phyloP scores from a whole-genome alignment of 2,797 vertebrate species.

The Spizella passerina region DNA sequence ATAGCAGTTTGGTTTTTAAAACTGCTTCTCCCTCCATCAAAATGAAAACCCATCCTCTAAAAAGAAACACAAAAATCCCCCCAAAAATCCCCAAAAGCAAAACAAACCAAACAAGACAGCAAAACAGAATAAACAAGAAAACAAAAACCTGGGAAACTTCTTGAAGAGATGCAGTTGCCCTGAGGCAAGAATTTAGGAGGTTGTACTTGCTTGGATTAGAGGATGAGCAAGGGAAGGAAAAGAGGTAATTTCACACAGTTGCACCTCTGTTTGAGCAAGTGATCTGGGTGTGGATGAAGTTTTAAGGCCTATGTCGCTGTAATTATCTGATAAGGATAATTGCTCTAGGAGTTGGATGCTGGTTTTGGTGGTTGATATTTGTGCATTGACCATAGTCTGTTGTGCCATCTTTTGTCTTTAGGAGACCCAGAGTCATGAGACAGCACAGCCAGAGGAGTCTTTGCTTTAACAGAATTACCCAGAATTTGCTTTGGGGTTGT shows the following conservation, averaged over 20 bases:
- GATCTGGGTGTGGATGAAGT: background rate
- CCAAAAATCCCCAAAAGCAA: background rate
- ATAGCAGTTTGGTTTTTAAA: background rate
- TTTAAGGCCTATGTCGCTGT: background rate
- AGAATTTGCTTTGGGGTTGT: background rate
- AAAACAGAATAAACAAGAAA: background rate
- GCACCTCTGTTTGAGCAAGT: background rate
- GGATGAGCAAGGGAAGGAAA: background rate
- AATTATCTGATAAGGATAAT: background rate
- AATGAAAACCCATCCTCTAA: background rate
- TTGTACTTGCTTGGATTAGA: background rate
- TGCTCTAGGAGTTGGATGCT: background rate
- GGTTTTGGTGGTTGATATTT: background rate
- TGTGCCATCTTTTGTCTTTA: background rate
- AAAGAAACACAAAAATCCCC: too few species aligned
- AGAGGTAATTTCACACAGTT: background rate
- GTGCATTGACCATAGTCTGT: background rate
- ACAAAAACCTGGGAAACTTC: background rate
- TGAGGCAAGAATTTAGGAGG: background rate
- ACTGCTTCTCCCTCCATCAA: rapidly evolving
- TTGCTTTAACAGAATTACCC: background rate
- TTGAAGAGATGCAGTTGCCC: background rate
- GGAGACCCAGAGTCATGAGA: background rate
- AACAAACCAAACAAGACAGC: background rate
- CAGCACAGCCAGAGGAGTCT: background rate